Evolutionary conservation across 2,113 vertebrate genomes (phyloP).

Genomic region (Campylomormyrus numenius): DNA sequence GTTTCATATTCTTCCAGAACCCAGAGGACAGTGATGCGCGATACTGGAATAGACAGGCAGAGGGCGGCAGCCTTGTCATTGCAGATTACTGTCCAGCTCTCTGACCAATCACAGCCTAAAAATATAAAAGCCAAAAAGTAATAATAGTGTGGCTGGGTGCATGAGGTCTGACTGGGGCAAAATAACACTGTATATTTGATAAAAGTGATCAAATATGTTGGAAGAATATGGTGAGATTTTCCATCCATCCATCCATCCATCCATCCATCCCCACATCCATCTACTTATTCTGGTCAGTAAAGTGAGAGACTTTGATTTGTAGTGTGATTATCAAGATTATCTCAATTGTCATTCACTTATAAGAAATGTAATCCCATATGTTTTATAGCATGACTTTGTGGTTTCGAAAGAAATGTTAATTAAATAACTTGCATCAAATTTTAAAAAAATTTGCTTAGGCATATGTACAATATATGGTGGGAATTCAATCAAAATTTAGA

Average conservation of each 20-base stretch:
- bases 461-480: not conserved
- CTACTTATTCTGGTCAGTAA: not conserved
- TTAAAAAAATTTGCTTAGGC: not conserved
- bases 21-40: not conserved
- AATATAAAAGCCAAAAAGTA: not conserved
- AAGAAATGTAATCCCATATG: not conserved
- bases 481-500: not conserved
- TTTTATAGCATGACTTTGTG: not conserved
- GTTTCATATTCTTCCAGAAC: not conserved
- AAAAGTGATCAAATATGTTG: too few relatives aligned
- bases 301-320: not conserved
- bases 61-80: not conserved
- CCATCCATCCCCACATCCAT: not conserved
- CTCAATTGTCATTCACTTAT: not conserved
- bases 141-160: not conserved
- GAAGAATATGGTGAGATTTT: too few relatives aligned
- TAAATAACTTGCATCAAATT: not conserved
- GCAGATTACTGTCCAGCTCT: not conserved
- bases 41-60: not conserved
- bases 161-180: not conserved
- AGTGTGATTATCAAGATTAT: not conserved
- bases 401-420: not conserved
- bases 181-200: not conserved
- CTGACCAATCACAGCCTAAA: not conserved
- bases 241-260: not conserved